Percentiles rank a stretch among this genome's conserved stretches.
These are phyloP conservation scores for Hiodon alosoides DNA, from an alignment of 2,113 vertebrate species.

Conservation along the genomic window DNA sequence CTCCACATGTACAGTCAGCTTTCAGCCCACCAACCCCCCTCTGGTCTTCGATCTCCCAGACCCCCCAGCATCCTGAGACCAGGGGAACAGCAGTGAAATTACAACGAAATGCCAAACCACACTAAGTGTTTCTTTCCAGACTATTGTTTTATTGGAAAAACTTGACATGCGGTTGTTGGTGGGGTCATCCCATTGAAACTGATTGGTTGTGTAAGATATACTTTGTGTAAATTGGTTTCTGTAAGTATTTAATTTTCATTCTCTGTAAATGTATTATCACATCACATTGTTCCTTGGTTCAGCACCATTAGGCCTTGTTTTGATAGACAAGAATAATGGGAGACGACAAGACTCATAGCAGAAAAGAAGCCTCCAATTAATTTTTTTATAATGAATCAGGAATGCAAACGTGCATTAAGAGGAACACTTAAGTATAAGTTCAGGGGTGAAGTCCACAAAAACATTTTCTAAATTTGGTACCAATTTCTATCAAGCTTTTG, in stretches of 20 bases:
- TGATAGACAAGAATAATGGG: conserved; percentile 71
- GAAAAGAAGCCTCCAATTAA: conserved; percentile 61
- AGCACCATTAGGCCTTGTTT: conserved; percentile 76
- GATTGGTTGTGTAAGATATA: conserved; percentile 76
- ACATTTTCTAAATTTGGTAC: too few species aligned
- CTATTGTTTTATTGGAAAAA: conserved; percentile 66
- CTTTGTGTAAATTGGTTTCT: conserved; percentile 70
- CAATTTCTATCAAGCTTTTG: too few species aligned
- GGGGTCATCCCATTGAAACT: conserved; percentile 74
- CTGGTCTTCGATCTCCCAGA: conserved; percentile 97
- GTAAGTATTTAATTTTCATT: conserved; percentile 54
- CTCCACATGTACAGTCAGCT: conserved; percentile 95
- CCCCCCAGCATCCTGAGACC: conserved; percentile 84
- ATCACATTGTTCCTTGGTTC: conserved; percentile 59
- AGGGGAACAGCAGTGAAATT: conserved; percentile 60
- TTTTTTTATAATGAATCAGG: conserved; percentile 44
- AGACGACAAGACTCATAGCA: conserved; percentile 34
- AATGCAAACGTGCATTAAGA: conserved; percentile 35
- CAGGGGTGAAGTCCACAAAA: conserved; percentile 21
- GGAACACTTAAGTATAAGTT: conserved; percentile 24
- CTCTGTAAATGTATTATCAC: too few species aligned
- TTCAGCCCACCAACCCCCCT: conserved; percentile 95
- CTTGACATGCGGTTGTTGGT: conserved; percentile 47
- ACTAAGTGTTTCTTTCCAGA: conserved; percentile 72
- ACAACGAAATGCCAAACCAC: conserved; percentile 68